Evolutionary conservation across 1,140 invertebrate species (phyloP).

Genomic region (Leptestheria dahalacensis): DNA sequence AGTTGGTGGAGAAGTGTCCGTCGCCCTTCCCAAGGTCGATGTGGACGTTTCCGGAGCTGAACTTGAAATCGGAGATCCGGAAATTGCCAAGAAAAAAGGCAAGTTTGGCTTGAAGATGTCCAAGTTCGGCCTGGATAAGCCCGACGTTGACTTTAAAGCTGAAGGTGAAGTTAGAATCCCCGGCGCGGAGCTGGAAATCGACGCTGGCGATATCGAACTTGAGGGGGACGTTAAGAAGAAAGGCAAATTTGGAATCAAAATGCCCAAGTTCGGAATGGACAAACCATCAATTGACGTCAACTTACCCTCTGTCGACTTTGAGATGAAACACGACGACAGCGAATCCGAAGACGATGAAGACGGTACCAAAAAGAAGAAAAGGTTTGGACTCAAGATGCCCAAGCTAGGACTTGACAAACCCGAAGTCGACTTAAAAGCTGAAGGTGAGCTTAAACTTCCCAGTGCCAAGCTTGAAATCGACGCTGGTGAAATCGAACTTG

Average conservation of each 20-base stretch:
- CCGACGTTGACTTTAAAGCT: background rate
- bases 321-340: background rate
- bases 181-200: background rate
- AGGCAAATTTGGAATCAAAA: constrained; percentile 11
- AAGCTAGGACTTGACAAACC: constrained; percentile 6
- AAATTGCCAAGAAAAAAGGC: background rate
- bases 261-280: constrained; percentile 11
- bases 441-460: background rate
- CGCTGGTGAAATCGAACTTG: background rate
- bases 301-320: background rate
- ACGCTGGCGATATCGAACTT: background rate
- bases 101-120: background rate
- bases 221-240: constrained; percentile 6
- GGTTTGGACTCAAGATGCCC: background rate
- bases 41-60: background rate
- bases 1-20: background rate
- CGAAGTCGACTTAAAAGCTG: background rate
- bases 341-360: background rate
- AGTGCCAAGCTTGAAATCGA: constrained; percentile 1
- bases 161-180: background rate
- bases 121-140: constrained; percentile 6
- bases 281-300: background rate
- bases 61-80: background rate
- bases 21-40: background rate
- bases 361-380: constrained; percentile 1